Conservation (phyloP, 2,797 vertebrate genomes). For the Euphonia xanthogaster region DNA sequence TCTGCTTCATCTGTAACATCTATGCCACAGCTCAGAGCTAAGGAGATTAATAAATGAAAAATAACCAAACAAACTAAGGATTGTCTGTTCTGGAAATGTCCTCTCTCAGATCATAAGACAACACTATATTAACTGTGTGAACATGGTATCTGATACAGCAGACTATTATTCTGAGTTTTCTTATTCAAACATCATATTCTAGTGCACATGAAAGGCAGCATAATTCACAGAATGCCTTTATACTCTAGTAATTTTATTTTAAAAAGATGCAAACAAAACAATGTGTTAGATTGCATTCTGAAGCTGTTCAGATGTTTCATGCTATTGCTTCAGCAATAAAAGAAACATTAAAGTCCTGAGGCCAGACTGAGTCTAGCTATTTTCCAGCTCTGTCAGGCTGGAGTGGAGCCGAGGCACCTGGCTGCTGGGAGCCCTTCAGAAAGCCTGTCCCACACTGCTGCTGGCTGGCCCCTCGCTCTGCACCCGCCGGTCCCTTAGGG, state of each 20-base stretch:
- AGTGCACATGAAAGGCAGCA: not conserved
- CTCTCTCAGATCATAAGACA: not conserved
- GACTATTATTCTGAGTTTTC: not conserved
- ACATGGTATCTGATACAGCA: not conserved
- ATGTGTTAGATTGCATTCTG: conserved; percentile 43
- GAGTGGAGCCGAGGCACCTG: conserved; percentile 29
- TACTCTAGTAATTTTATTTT: conserved; percentile 20
- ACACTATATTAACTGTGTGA: not conserved
- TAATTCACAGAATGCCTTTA: conserved; percentile 16
- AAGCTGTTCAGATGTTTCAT: conserved; percentile 33
- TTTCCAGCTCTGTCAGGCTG: conserved; percentile 22
- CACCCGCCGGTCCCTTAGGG: not conserved
- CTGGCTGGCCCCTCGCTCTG: fast-evolving
- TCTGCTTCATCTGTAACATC: not conserved
- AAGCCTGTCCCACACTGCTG: not conserved
- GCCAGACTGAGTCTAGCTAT: not conserved
- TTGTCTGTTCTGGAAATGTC: not conserved
- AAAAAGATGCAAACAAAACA: conserved; percentile 50
- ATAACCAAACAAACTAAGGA: not conserved
- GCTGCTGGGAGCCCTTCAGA: not conserved
- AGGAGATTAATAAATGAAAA: not conserved
- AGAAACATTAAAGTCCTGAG: conserved; percentile 15
- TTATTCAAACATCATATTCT: not conserved
- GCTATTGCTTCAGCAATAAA: conserved; percentile 18
- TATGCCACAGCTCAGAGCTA: not conserved